phyloP scores from a whole-genome alignment of 2,113 vertebrate genomes.

The Emydocephalus ijimae region DNA sequence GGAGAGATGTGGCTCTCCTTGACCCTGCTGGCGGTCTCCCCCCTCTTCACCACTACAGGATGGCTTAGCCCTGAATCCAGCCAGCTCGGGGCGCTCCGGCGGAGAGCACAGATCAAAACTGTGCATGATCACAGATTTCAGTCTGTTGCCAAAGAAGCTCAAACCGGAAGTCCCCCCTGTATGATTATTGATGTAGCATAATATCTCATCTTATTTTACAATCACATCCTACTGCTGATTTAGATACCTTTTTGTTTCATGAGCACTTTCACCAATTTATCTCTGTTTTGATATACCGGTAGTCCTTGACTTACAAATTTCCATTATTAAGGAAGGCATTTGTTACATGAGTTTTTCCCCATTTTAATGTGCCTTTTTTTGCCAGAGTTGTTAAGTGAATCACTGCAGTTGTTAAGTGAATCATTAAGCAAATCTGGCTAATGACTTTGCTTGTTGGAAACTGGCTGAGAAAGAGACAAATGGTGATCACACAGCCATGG shows the following conservation, averaged over 20 bases:
- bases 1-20: no score
- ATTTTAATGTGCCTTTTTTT: background rate
- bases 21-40: no score
- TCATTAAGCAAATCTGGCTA: background rate
- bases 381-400: background rate
- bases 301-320: background rate
- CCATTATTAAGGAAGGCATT: background rate
- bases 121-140: no score
- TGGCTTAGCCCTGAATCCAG: no score
- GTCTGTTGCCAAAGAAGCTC: no score
- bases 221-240: background rate
- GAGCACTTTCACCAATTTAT: background rate
- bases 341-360: background rate
- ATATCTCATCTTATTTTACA: background rate
- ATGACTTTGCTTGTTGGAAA: background rate
- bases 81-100: no score
- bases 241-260: background rate
- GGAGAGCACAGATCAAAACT: no score
- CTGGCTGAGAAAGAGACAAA: background rate
- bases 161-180: no score
- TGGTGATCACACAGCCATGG: background rate
- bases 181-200: background rate
- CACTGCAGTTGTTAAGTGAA: no score
- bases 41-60: no score
- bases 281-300: background rate